Conservation (phyloP, 2,888 invertebrate species). For the Anoplius nigerrimus region DNA sequence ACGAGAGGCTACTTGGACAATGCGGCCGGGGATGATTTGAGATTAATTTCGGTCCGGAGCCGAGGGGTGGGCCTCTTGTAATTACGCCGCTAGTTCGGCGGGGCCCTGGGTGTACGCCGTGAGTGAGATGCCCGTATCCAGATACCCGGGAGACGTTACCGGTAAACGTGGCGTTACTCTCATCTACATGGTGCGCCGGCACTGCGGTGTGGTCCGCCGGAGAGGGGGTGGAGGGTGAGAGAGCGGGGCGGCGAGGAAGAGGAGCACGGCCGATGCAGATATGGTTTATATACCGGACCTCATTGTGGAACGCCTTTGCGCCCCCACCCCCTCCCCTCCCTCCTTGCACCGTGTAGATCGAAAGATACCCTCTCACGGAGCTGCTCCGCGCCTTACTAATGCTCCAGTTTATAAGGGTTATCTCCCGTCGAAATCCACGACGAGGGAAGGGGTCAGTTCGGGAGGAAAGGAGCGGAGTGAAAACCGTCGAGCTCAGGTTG, state of each 20-base stretch:
- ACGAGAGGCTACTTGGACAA: too few species aligned
- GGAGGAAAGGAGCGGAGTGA: not conserved
- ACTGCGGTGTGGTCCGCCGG: constrained; percentile 53
- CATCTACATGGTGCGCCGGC: constrained; percentile 53
- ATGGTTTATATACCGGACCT: constrained; percentile 71
- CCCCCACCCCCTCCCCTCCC: constrained; percentile 34
- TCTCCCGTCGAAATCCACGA: constrained; percentile 45
- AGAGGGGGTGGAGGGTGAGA: constrained; percentile 27
- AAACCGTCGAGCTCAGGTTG: not conserved
- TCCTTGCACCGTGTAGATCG: constrained; percentile 62
- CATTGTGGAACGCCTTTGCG: constrained; percentile 66
- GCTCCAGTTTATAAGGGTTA: constrained; percentile 73
- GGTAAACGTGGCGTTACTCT: constrained; percentile 42
- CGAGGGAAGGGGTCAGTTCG: constrained; percentile 2
- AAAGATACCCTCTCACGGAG: constrained; percentile 60
- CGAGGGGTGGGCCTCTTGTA: constrained; percentile 18
- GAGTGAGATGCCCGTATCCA: constrained; percentile 49
- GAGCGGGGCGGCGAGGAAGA: constrained; percentile 30
- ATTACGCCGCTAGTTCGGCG: constrained; percentile 47
- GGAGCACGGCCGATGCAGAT: constrained; percentile 63
- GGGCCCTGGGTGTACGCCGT: constrained; percentile 31
- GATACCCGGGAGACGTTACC: constrained; percentile 57
- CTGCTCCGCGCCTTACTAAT: constrained; percentile 70
- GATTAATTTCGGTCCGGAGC: too few species aligned
- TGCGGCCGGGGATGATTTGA: too few species aligned